Conservation (phyloP, 2,113 vertebrate species). For the Siniperca knerii region DNA sequence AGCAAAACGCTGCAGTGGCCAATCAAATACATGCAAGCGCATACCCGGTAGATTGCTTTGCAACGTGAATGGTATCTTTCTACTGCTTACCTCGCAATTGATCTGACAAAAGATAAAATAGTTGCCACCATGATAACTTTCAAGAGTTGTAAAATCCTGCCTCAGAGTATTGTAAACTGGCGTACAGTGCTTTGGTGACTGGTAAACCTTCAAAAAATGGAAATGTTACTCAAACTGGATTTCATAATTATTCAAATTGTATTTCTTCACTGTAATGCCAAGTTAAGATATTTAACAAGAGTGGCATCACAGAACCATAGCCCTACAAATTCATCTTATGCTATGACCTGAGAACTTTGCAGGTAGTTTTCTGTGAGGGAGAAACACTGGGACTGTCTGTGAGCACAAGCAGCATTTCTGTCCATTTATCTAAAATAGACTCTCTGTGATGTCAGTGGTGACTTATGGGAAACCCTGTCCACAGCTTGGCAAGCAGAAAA, state of each 20-base stretch:
- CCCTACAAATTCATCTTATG: background rate
- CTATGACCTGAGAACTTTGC: background rate
- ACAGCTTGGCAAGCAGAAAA: constrained; percentile 58
- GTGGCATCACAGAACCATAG: background rate
- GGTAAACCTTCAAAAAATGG: too few species aligned
- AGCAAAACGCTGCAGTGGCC: background rate
- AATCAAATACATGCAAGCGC: background rate
- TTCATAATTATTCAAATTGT: background rate
- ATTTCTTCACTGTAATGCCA: background rate
- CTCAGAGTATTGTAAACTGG: background rate
- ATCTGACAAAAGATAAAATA: background rate
- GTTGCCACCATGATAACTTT: background rate
- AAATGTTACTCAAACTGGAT: background rate
- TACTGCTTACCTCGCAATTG: background rate
- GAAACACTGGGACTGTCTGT: background rate
- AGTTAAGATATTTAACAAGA: background rate
- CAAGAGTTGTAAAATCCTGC: background rate
- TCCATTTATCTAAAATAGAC: constrained; percentile 9
- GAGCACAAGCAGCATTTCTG: constrained; percentile 8
- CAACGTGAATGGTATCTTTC: background rate
- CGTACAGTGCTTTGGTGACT: background rate
- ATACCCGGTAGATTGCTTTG: background rate
- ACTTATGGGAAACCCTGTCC: constrained; percentile 50
- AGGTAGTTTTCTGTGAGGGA: background rate
- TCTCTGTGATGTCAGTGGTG: constrained; percentile 22